phyloP scores from a whole-genome alignment of 2,888 invertebrate genomes.

The Tetranychus piercei region DNA sequence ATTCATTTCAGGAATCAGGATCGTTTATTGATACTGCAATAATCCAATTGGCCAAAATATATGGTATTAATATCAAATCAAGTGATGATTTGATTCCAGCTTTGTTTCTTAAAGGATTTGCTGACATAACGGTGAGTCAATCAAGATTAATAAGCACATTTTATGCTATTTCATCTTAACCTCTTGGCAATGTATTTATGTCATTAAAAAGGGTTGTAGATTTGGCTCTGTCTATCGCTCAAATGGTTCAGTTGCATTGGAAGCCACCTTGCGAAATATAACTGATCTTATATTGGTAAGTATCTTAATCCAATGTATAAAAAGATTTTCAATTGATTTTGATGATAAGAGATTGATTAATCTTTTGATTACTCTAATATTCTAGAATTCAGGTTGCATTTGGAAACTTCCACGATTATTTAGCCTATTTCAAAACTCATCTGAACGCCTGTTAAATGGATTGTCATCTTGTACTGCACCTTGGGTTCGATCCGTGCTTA shows the following conservation, averaged over 20 bases:
- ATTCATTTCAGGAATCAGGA: conserved; percentile 2
- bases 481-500: conserved; percentile 16
- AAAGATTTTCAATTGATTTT: not conserved
- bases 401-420: conserved; percentile 18
- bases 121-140: conserved; percentile 20
- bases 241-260: conserved; percentile 11
- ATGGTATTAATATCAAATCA: conserved; percentile 18
- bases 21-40: conserved; percentile 19
- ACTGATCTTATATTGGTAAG: conserved; percentile 19
- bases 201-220: conserved; percentile 17
- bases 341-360: no score
- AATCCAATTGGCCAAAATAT: conserved; percentile 19
- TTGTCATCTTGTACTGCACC: conserved; percentile 19
- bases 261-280: conserved; percentile 15
- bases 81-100: conserved; percentile 20
- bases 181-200: no score
- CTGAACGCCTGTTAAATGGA: conserved; percentile 14
- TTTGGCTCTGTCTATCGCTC: conserved; percentile 15
- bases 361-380: not conserved
- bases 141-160: not conserved
- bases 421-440: conserved; percentile 18
- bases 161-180: not conserved
- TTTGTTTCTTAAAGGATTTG: conserved; percentile 21
- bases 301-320: not conserved
- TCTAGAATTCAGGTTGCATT: conserved; percentile 18